phyloP scores from a whole-genome alignment of 2,797 vertebrate species.

The Aratinga solstitialis region DNA sequence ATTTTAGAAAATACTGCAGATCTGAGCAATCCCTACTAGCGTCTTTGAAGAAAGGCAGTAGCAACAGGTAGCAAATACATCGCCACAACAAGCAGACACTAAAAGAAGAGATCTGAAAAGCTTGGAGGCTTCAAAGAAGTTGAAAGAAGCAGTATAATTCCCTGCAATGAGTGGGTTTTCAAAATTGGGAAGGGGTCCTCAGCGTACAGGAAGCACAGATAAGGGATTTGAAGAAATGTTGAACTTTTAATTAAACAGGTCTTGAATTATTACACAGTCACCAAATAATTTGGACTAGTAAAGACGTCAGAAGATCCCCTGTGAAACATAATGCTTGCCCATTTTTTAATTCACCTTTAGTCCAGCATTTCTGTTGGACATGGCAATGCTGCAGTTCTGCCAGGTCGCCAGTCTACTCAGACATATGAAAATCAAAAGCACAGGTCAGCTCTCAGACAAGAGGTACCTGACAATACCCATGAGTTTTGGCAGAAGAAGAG shows the following conservation, averaged over 20 bases:
- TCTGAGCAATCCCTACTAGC: background rate
- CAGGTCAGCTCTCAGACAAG: background rate
- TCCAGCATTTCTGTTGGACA: background rate
- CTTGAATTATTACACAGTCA: background rate
- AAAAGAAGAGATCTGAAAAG: background rate
- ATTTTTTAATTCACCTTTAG: background rate
- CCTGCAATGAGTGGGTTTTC: background rate
- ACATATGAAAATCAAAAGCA: background rate
- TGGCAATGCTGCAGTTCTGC: background rate
- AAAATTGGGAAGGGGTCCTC: background rate
- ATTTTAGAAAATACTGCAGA: background rate
- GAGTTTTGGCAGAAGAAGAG: background rate
- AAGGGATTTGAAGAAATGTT: background rate
- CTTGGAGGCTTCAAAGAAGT: background rate
- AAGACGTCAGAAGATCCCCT: background rate
- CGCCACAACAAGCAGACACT: background rate
- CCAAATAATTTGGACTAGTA: background rate
- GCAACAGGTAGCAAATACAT: background rate
- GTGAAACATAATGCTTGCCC: background rate
- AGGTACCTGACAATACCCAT: background rate
- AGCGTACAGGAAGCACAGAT: background rate
- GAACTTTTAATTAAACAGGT: background rate
- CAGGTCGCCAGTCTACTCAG: background rate
- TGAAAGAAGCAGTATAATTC: background rate
- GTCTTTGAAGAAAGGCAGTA: background rate